Base-by-base conservation (phyloP, 2,113 vertebrate genomes). In the Oreochromis aureus region DNA sequence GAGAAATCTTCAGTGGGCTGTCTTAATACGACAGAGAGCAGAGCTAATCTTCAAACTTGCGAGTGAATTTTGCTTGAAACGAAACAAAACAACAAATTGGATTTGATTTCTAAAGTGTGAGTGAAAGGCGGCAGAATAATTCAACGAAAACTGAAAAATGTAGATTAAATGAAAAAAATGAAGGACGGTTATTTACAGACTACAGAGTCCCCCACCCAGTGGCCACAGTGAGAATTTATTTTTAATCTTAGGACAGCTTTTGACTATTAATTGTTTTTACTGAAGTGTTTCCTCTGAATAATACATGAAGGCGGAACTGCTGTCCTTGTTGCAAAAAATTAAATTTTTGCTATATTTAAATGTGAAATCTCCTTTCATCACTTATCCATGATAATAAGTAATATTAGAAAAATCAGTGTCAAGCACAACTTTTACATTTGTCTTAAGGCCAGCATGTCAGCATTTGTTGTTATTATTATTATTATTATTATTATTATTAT, bases 321-420 rank as follows among this genome's bases (percentile, higher is more conserved):
- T 11, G 5, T 54, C 53, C 53, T 27, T 58, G 55, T 58, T 15
- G 6, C 2, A 27, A 58, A 56, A 16, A 5, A 1, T 10, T 1
- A 1, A 2, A 5, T 73, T 73, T 73, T 22, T 73, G 69, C 22
- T 46, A 7, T 18, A 73, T 46, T 27, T 46, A 48, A 76, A 18
- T 19, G 41, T 48, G 15, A 5, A 76, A 76, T 48, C 27, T 18
- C 58, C 27, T 16, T 59, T 59, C 22, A 76, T 27, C 69, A 48
- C 22, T 48, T 48, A 73, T 0, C 0, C 15, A 27, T 73, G 44
- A 30, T 48, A 18, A 73, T 27, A 48, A 76, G 0, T 76, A 18
- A 18, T 48, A 48, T 48, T 48, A 27, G 13, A 30, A 30, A 48
- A 48, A 76, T 30, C 41, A 0, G 41, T 73, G 69, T 0, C 22